Evolutionary conservation across 2,888 invertebrate genomes (phyloP).

Genomic region (Gari tellinella): DNA sequence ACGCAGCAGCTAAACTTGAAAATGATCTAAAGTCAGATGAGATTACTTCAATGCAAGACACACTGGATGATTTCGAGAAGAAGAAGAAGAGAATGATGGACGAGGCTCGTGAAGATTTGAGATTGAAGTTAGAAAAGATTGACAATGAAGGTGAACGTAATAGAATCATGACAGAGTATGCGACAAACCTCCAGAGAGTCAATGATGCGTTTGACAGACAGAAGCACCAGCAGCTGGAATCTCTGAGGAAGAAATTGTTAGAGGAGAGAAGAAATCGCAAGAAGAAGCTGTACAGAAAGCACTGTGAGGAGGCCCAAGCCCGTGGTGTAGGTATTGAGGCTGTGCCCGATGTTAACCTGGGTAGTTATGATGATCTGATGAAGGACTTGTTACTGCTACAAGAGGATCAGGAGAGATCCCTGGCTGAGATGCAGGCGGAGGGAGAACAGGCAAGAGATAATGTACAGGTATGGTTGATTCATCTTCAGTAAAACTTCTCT

Average conservation of each 20-base stretch:
- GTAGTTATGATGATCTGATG: constrained; percentile 75
- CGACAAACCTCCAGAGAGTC: constrained; percentile 75
- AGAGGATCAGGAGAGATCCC: constrained; percentile 75
- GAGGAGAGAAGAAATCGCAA: constrained; percentile 75
- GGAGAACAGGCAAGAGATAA: constrained; percentile 55
- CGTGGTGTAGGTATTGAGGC: constrained; percentile 74
- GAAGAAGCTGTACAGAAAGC: constrained; percentile 79
- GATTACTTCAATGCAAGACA: constrained; percentile 73
- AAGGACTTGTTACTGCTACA: constrained; percentile 71
- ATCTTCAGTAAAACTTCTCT: too few relatives aligned
- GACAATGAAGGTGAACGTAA: constrained; percentile 77
- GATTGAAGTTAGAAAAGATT: constrained; percentile 69
- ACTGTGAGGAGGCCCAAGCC: constrained; percentile 76
- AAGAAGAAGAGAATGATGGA: constrained; percentile 74
- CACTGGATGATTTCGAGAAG: constrained; percentile 74
- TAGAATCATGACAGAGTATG: constrained; percentile 78
- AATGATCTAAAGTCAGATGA: constrained; percentile 77
- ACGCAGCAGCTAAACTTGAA: constrained; percentile 81
- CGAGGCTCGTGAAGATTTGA: constrained; percentile 71
- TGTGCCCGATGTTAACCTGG: constrained; percentile 75
- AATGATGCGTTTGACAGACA: constrained; percentile 79
- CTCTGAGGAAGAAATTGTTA: constrained; percentile 72
- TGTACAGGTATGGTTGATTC: constrained; percentile 33
- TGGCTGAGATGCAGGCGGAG: constrained; percentile 73
- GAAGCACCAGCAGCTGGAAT: constrained; percentile 77